Evolutionary conservation across 2,888 invertebrate species (phyloP).

Genomic region (Stenchaetothrips biformis): DNA sequence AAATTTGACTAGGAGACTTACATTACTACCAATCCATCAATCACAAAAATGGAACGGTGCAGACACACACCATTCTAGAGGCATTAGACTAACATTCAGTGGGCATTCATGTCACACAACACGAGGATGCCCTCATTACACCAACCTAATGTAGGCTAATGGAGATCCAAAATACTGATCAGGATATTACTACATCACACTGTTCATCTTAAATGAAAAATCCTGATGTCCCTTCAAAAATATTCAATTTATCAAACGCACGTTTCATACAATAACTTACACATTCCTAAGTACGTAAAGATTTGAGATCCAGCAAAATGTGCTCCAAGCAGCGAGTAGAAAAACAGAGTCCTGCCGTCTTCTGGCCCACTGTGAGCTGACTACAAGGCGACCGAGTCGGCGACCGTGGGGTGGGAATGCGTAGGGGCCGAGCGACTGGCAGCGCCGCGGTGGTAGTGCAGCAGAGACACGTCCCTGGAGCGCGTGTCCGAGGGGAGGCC

Average conservation of each 20-base stretch:
- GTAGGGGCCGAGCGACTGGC: not conserved
- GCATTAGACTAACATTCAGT: not conserved
- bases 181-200: not conserved
- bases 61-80: not conserved
- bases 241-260: not conserved
- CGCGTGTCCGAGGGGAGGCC: not conserved
- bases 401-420: not conserved
- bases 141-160: not conserved
- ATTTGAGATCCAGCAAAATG: not conserved
- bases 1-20: not conserved
- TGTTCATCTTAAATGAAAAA: not conserved
- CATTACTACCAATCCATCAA: not conserved
- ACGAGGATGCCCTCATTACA: not conserved
- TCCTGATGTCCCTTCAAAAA: not conserved
- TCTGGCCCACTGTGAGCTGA: too few species aligned
- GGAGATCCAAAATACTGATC: not conserved
- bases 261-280: not conserved
- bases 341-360: not conserved
- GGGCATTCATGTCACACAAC: not conserved
- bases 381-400: not conserved
- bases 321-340: not conserved
- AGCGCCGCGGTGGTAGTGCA: not conserved
- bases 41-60: not conserved
- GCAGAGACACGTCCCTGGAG: conserved; percentile 1
- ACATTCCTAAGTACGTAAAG: not conserved